Evolutionary conservation across 2,888 invertebrate genomes (phyloP), one percentile per base, ranked within the genome.

Genomic region (Pemphredon lugubris): DNA sequence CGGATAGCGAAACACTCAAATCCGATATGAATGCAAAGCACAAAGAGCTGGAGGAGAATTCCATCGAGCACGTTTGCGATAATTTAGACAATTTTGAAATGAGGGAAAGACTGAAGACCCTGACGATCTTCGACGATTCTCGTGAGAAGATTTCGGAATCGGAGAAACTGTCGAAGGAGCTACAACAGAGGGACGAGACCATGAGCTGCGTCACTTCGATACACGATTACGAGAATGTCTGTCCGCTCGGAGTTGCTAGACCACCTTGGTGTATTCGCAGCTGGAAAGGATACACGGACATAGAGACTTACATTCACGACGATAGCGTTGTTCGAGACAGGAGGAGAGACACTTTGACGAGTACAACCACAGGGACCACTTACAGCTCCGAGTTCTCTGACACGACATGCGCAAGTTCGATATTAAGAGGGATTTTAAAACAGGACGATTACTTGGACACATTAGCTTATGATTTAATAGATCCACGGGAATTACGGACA

Each of bases 191-290:
- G 32, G 86, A 85, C 23, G 86, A 85, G 14, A 85, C 85, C 1
- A 84, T 86, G 81, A 87, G 93, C 39, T 92, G 93, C 84, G 90
- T 92, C 16, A 88, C 93, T 53, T 93, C 93, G 3, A 92, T 93
- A 48, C 93, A 93, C 80, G 93, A 93, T 83, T 93, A 93, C 82
- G 93, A 93, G 86, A 93, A 93, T 83, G 92, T 93, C 73, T 93
- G 93, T 83, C 93, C 93, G 1, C 91, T 93, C 3, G 93, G 93
- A 78, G 92, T 93, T 58, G 93, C 93, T 1, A 89, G 93, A 70
- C 93, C 93, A 84, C 92, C 92, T 13, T 93, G 93, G 93, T 93
- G 93, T 0, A 88, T 93, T 51, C 90, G 93, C 40, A 93, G 93
- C 32, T 93, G 93, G 93, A 92, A 92, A 82, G 93, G 92, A 2